These are phyloP conservation scores for Salvelinus alpinus DNA, from an alignment of 2,113 vertebrate species.

Conservation along the genomic window DNA sequence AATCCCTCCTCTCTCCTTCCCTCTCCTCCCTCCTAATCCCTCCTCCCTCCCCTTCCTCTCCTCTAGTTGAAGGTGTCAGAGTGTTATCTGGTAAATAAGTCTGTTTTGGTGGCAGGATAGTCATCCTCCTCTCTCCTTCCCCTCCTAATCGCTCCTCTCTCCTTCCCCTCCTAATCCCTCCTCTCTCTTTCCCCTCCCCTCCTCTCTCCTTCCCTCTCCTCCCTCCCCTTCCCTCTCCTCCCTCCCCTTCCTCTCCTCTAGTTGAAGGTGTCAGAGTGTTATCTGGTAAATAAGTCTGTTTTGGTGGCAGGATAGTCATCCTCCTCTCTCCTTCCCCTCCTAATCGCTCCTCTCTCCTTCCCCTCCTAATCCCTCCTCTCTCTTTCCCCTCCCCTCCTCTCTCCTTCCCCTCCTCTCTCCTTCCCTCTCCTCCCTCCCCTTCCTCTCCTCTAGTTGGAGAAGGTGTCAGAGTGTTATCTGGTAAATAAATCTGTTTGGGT, in stretches of 20 bases:
- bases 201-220: no score
- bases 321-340: not conserved
- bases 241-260: not conserved
- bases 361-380: not conserved
- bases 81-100: conserved; percentile 19
- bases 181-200: not conserved
- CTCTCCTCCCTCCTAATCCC: no score
- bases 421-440: not conserved
- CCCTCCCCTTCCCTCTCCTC: not conserved
- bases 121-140: not conserved
- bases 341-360: fast-evolving
- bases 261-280: conserved; percentile 11
- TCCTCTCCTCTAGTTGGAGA: conserved; percentile 4
- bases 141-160: no score
- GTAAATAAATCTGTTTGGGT: no score
- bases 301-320: not conserved
- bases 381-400: fast-evolving
- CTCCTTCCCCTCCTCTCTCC: not conserved
- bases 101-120: not conserved
- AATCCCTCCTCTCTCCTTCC: no score
- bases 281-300: conserved; percentile 20
- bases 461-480: not conserved
- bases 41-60: not conserved
- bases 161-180: no score
- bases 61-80: conserved; percentile 12